Evolutionary conservation across 2,797 vertebrate species (phyloP).

Genomic region (Diplodus puntazzo): DNA sequence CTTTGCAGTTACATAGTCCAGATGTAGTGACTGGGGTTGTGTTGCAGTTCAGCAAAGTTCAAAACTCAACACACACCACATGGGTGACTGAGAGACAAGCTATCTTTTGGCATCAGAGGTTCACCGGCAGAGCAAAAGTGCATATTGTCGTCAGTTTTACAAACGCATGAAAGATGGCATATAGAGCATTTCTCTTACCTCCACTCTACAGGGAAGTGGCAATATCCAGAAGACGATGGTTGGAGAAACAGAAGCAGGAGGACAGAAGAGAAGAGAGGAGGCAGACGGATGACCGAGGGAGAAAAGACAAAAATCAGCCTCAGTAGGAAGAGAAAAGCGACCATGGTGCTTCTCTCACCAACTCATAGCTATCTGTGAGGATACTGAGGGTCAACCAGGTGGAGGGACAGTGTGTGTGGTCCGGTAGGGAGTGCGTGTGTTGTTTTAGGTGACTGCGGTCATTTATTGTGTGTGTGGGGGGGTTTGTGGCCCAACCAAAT

Average conservation of each 20-base stretch:
- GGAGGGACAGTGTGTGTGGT: conserved; percentile 57
- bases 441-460: conserved; percentile 34
- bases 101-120: conserved; percentile 37
- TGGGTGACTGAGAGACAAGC: conserved; percentile 16
- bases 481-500: conserved; percentile 59
- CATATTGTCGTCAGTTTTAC: conserved; percentile 4
- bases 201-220: conserved; percentile 89
- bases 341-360: conserved; percentile 61
- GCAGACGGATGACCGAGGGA: conserved; percentile 47
- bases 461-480: conserved; percentile 17
- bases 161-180: neutral
- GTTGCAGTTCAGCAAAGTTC: conserved; percentile 53
- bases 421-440: conserved; percentile 23
- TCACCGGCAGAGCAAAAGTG: conserved; percentile 23
- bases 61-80: conserved; percentile 42
- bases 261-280: conserved; percentile 60
- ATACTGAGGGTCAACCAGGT: conserved; percentile 32
- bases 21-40: conserved; percentile 50
- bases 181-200: conserved; percentile 87
- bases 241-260: conserved; percentile 66
- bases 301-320: conserved; percentile 29
- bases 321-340: conserved; percentile 15
- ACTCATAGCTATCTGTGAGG: conserved; percentile 40
- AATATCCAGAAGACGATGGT: conserved; percentile 76
- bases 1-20: conserved; percentile 45